Evolutionary conservation across 2,797 vertebrate genomes (phyloP), one percentile per base, ranked within the genome.

Genomic region (Neopelma chrysocephalum): DNA sequence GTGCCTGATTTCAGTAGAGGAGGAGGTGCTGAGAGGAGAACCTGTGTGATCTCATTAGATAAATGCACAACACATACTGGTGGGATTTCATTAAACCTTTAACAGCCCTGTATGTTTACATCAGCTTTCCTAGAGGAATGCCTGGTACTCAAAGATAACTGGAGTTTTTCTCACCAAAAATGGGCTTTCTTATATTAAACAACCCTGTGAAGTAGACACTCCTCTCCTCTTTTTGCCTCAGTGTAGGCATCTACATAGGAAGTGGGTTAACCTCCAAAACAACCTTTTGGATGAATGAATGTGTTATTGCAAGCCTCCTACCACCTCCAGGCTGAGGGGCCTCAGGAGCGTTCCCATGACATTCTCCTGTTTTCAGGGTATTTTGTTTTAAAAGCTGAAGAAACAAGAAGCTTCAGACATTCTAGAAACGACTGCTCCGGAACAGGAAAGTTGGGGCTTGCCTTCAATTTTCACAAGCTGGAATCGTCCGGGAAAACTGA

Each of bases 21-120:
- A 96, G 91, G 89, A 96, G 90, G 89, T 96, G 93, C 91, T 96
- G 96, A 97, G 96, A 87, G 81, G 92, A 83, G 73, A 93, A 84
- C 68, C 69, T 86, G 0, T 73, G 92, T 95, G 92, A 91, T 89
- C 89, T 96, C 94, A 87, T 93, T 94, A 94, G 92, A 88, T 94
- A 97, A 96, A 94, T 58, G 86, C 79, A 69, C 82, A 87, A n/a
- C 75, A 81, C 82, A 78, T 53, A 70, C 75, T 90, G 88, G 65
- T 87, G 94, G 80, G 82, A 68, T 87, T 62, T 94, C 90, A 92
- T 94, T 91, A 97, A 96, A 58, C 80, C 79, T 89, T 95, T 95
- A 96, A 86, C 64, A 89, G 54, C 57, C 76, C 31, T 38, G 23
- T 64, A 9, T 79, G 89, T 97, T 96, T 94, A 91, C 72, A 87